Base-by-base conservation (phyloP, 2,888 invertebrate species). In the Furcula furcula region DNA sequence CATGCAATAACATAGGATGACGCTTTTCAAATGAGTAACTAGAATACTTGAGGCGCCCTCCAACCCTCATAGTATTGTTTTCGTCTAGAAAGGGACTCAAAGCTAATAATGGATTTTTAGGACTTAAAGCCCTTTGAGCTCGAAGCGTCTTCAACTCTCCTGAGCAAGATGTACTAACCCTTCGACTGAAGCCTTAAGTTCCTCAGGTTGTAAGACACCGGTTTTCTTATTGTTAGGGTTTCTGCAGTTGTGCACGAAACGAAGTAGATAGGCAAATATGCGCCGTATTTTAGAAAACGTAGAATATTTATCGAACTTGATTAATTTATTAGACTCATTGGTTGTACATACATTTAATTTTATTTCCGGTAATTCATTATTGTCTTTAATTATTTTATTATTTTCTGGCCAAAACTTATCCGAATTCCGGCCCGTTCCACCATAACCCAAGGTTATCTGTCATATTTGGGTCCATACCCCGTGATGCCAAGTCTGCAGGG, bases 31-130 rank as follows among this genome's bases (percentile, higher is more conserved):
- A 16, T 4, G 16, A 4, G 6, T 16, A 16, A 6, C 6, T 6
- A 6, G 16, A 16, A 16, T 3, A 3, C 16, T 16, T 3, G 3
- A 16, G 3, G 3, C 16, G 3, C 4, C 16, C 16, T 10, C 22
- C 22, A 10, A 7, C 7, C 3, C 9, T 22, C 2, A 22, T 2
- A 10, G 10, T 10, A 22, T 22, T 10, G 6, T 22, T 7, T 21
- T 49, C 48, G 6, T 5, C 3, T 3, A 21, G 10, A 31, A 49
- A 44, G 9, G 36, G 31, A 15, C 25, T 36, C 2, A 31, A 13
- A 9, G 18, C 18, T 6, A 6, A 13, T 7, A 18, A 10, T 2
- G 2, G 7, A 16, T 22, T 32, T 26, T 26, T 26, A 15, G 26
- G 15, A 15, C 1, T 7, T 3, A 26, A 9, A n/a, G 26, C 6